Evolutionary conservation across 2,888 invertebrate species (phyloP), one percentile per base, ranked within the genome.

Genomic region (Esperia sulphurella): DNA sequence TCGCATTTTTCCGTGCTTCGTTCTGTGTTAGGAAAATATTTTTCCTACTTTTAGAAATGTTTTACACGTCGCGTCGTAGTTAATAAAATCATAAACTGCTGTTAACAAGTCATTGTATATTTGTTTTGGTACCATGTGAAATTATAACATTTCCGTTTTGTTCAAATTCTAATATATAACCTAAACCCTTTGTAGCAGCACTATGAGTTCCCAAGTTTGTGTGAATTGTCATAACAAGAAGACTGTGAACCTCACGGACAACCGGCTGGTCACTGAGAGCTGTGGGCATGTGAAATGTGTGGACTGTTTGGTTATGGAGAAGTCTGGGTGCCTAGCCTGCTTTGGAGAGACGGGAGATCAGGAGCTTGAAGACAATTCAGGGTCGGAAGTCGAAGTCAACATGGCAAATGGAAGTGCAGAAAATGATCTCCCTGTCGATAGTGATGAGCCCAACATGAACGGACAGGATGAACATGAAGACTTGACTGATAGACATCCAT

Each of bases 281-380:
- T 95, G 95, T 75, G 95, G 95, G 3, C 95, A 95, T 72, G 89
- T 90, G 48, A 95, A 95, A 79, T 95, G 95, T 75, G 92, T 95
- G 61, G 80, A 91, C 55, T 95, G 95, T 70, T 83, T 95, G 40
- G 70, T 95, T 31, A 83, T 89, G 14, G 95, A 95, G 68, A 93
- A 92, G 57, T 79, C 89, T 35, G 92, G 92, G 10, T 95, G 95
- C 67, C 77, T 83, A 54, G 90, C 91, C 57, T 94, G 94, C 65
- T 52, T 63, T 43, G 58, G 41, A 40, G 66, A 67, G 45, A 65
- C 59, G 14, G 56, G 46, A 35, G 58, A 58, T 41, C 51, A 63
- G 38, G 61, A 63, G 38, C 45, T 47, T 41, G 51, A 46, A 12
- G 61, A 55, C 8, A 51, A 50, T 40, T 41, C 13, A 9, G 53